phyloP scores from a whole-genome alignment of 2,888 invertebrate species.

The Xestia xanthographa region DNA sequence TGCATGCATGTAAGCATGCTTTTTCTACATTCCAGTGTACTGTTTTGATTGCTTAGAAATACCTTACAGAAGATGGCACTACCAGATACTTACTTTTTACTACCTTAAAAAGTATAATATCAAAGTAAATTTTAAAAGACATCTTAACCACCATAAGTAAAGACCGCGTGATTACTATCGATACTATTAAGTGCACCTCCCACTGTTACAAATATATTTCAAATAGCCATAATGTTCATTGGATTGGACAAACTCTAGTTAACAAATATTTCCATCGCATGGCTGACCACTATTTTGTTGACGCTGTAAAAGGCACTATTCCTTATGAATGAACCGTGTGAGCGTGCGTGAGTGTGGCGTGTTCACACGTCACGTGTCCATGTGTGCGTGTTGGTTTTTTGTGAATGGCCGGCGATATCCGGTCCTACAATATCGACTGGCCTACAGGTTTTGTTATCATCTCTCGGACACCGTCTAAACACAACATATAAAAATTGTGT shows the following conservation, averaged over 20 bases:
- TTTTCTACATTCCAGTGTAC: conserved; percentile 31
- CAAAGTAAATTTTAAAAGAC: conserved; percentile 53
- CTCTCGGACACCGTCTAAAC: conserved; percentile 89
- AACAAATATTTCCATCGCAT: conserved; percentile 73
- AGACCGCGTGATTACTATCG: conserved; percentile 53
- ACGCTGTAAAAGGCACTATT: conserved; percentile 82
- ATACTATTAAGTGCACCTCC: conserved; percentile 67
- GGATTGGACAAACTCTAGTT: conserved; percentile 72
- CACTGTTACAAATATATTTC: conserved; percentile 73
- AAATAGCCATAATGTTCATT: conserved; percentile 72
- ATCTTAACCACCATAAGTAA: conserved; percentile 53
- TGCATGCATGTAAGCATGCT: conserved; percentile 28
- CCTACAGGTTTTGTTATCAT: conserved; percentile 89
- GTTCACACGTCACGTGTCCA: conserved; percentile 68
- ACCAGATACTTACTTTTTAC: conserved; percentile 37
- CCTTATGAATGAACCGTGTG: conserved; percentile 87
- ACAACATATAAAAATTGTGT: conserved; percentile 89
- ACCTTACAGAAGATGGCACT: conserved; percentile 12
- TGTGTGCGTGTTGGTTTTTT: conserved; percentile 85
- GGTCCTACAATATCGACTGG: conserved; percentile 85
- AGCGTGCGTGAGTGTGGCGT: conserved; percentile 77
- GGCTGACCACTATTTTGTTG: conserved; percentile 80
- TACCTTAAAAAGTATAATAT: conserved; percentile 42
- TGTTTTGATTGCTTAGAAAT: conserved; percentile 9
- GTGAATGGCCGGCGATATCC: conserved; percentile 90